Evolutionary conservation across 2,797 vertebrate species (phyloP).

Genomic region (Hypotaenidia philippensis): DNA sequence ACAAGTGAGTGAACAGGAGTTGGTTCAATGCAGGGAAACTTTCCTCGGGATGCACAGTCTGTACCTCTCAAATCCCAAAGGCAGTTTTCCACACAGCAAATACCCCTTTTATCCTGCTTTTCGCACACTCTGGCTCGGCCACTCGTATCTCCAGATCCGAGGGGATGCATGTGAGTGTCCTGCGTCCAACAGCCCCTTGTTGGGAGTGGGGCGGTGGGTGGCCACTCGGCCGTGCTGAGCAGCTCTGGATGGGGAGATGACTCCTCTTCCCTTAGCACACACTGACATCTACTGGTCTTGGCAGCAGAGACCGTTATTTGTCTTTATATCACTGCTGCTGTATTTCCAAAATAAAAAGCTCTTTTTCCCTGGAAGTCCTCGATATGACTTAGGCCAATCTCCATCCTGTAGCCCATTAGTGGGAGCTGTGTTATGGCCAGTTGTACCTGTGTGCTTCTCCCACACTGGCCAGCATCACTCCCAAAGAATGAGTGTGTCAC

Average conservation of each 20-base stretch:
- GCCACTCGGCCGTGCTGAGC: background rate
- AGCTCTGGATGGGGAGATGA: background rate
- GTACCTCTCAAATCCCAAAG: background rate
- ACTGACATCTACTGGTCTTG: slow-evolving; percentile 76
- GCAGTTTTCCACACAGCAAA: background rate
- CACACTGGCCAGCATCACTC: accelerated
- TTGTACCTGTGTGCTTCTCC: background rate
- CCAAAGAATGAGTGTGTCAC: background rate
- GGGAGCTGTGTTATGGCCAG: background rate
- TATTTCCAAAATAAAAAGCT: background rate
- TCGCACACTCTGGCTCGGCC: background rate
- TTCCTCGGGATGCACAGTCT: background rate
- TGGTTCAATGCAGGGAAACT: accelerated
- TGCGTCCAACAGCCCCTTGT: background rate
- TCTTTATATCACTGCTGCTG: background rate
- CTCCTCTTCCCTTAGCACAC: slow-evolving; percentile 31
- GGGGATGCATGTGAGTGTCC: background rate
- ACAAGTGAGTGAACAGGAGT: slow-evolving; percentile 84
- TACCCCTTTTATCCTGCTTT: background rate
- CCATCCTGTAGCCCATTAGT: background rate
- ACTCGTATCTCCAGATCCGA: background rate
- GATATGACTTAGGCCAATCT: accelerated
- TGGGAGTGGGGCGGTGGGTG: background rate
- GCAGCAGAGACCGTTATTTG: background rate
- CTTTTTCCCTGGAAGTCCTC: background rate